phyloP scores from a whole-genome alignment of 2,797 vertebrate species.

The Tachyglossus aculeatus region DNA sequence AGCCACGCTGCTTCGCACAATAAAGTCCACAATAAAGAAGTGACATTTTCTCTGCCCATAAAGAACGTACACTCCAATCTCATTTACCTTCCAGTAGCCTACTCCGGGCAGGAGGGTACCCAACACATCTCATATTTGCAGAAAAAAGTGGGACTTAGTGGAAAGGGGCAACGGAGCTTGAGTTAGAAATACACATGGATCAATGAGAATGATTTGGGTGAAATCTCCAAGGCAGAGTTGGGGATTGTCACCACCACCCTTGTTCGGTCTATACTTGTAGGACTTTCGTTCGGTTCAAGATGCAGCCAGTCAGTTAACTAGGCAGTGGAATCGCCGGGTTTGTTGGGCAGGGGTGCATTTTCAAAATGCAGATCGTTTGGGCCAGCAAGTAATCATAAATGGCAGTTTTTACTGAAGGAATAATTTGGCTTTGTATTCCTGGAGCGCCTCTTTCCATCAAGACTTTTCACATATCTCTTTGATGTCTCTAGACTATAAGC shows the following conservation, averaged over 20 bases:
- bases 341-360: not conserved
- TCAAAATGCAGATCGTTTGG: not conserved
- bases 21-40: too few relatives aligned
- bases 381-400: not conserved
- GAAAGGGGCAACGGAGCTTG: conserved; percentile 1
- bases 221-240: not conserved
- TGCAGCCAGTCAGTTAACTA: not conserved
- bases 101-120: conserved; percentile 38
- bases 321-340: not conserved
- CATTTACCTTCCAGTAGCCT: conserved; percentile 53
- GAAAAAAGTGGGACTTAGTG: conserved; percentile 34
- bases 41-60: too few relatives aligned
- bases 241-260: too few relatives aligned
- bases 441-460: too few relatives aligned
- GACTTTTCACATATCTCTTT: too few relatives aligned
- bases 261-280: not conserved
- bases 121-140: conserved; percentile 26
- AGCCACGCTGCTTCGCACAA: too few relatives aligned
- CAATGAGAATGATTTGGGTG: not conserved
- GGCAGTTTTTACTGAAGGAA: not conserved
- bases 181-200: not conserved
- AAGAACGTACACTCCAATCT: too few relatives aligned
- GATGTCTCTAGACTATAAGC: too few relatives aligned
- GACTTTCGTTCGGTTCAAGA: not conserved
- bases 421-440: not conserved